Evolutionary conservation across 2,888 invertebrate genomes (phyloP), one percentile per base, ranked within the genome.

Genomic region (Hartigia nigra): DNA sequence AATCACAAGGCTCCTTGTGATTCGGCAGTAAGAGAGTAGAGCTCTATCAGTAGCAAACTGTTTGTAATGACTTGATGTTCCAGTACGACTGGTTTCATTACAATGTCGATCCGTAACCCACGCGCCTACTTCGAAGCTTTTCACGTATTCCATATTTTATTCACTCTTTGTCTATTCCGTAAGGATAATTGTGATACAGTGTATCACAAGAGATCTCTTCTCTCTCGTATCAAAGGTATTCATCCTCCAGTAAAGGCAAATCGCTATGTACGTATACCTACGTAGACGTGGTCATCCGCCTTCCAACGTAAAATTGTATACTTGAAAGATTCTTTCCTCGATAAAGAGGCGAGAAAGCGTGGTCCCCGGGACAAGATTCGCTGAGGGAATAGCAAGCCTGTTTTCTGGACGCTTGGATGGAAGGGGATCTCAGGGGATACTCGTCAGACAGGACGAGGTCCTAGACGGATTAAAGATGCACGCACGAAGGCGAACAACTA

Each of bases 381-480:
- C 55, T 23, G 23, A 55, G 55, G 55, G 55, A 55, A 55, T 55
- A 55, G 55, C 55, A 23, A 55, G 55, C 55, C 23, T 55, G 55
- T 55, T 55, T 55, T 55, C 55, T 55, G 55, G 55, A 23, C 55
- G 55, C 55, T 23, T 23, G 0, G 23, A 23, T 55, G 72, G 72
- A 72, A 72, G 72, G 72, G 72, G 72, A 72, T 72, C 32, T 72
- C 32, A 34, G 31, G 12, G 72, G 12, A 34, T 72, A 72, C 72
- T 72, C 72, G 31, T 72, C 72, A 72, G 34, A 34, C 72, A 34
- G 34, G 72, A 72, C 72, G 32, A 72, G 72, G 72, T 72, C 72
- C 72, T 72, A 34, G 55, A 55, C 55, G 55, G 55, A 55, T 55
- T 55, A 55, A 55, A 55, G 55, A 55, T 55, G 55, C 55, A 55